Percentiles rank a stretch among this genome's conserved stretches.
Evolutionary conservation across 2,888 invertebrate genomes (phyloP).

Genomic region (Tachina fera): DNA sequence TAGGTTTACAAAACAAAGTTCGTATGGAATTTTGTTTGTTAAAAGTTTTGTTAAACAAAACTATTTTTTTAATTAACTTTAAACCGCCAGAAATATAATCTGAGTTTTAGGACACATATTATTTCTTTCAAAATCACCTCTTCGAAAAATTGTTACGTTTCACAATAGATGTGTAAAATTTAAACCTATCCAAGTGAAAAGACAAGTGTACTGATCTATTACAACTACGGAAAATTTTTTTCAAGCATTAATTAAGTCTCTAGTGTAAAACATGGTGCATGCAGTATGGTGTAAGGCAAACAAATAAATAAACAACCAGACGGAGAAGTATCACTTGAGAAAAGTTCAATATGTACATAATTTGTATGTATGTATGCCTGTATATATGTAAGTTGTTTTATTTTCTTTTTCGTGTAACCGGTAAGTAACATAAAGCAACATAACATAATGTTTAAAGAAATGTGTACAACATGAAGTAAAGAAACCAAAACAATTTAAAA

Average conservation of each 20-base stretch:
- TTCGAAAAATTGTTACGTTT: too few relatives aligned
- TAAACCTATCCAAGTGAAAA: not conserved
- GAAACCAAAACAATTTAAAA: constrained; percentile 16
- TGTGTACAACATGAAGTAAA: constrained; percentile 32
- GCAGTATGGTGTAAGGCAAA: constrained; percentile 54
- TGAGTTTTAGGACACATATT: too few relatives aligned
- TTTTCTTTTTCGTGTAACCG: constrained; percentile 33
- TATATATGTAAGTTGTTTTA: constrained; percentile 13
- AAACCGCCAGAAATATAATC: too few relatives aligned
- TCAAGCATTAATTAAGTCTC: constrained; percentile 10
- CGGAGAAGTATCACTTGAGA: constrained; percentile 64
- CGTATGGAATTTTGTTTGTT: too few relatives aligned
- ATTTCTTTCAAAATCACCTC: too few relatives aligned
- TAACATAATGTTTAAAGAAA: constrained; percentile 62
- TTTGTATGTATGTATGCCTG: not conserved
- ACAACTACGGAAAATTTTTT: not conserved
- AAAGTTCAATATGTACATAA: constrained; percentile 49
- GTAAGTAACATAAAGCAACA: constrained; percentile 34
- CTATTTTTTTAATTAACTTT: too few relatives aligned
- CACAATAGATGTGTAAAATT: too few relatives aligned
- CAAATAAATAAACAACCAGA: constrained; percentile 55
- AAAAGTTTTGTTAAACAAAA: too few relatives aligned
- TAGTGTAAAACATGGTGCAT: constrained; percentile 14
- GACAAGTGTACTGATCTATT: not conserved
- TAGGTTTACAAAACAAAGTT: too few relatives aligned